phyloP scores from a whole-genome alignment of 2,797 vertebrate genomes.

The Phoebastria nigripes region DNA sequence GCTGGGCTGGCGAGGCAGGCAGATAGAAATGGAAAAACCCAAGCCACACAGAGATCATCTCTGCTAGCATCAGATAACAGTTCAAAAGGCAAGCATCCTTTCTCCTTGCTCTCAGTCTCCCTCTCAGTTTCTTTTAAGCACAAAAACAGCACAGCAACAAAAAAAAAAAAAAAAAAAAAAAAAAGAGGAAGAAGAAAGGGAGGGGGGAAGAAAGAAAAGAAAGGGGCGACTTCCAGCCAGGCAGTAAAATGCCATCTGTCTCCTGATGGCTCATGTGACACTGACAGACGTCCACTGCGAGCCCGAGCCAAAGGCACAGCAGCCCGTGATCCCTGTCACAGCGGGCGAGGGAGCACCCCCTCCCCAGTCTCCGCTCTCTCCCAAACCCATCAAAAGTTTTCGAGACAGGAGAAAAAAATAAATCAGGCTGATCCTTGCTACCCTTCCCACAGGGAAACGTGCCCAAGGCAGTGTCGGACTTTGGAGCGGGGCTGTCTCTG shows the following conservation, averaged over 20 bases:
- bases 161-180: not conserved
- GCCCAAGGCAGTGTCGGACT: not conserved
- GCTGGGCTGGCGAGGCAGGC: not conserved
- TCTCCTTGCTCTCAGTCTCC: not conserved
- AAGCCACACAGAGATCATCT: not conserved
- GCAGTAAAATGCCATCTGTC: constrained; percentile 72
- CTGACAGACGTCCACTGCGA: constrained; percentile 32
- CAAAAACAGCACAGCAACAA: not conserved
- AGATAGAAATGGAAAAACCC: not conserved
- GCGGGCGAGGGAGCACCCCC: not conserved
- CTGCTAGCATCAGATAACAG: not conserved
- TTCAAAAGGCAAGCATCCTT: not conserved
- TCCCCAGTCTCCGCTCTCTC: not conserved
- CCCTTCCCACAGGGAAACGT: not conserved
- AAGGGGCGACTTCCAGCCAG: constrained; percentile 28
- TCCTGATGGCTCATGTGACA: constrained; percentile 20
- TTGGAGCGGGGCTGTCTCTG: not conserved
- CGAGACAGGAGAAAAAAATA: not conserved
- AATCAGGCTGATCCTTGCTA: not conserved
- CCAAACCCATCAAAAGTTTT: not conserved
- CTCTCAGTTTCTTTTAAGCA: not conserved
- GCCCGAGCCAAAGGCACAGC: not conserved
- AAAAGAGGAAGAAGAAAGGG: not conserved
- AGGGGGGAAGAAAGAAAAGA: not conserved
- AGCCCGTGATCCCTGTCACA: not conserved